Evolutionary conservation across 2,113 vertebrate genomes (phyloP).

Genomic region (Zootoca vivipara): DNA sequence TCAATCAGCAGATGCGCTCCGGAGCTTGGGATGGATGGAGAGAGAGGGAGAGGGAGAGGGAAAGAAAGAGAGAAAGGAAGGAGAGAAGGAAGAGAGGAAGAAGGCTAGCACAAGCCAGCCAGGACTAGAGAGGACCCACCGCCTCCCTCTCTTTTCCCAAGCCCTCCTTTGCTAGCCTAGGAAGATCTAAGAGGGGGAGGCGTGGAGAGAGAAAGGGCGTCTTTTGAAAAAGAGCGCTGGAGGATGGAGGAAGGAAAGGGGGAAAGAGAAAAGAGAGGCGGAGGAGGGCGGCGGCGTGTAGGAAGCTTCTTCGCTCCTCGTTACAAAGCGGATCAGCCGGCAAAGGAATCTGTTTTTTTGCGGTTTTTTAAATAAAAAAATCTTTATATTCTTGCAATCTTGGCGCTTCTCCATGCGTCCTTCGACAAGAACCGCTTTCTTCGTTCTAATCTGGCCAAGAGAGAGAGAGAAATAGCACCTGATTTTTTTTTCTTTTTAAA

Average conservation of each 20-base stretch:
- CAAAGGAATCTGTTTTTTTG: constrained; percentile 8
- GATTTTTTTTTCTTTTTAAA: too few species aligned
- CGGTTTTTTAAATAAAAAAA: too few species aligned
- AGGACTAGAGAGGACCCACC: constrained; percentile 76
- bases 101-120: constrained; percentile 75
- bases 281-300: neutral
- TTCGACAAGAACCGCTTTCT: neutral
- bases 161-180: constrained; percentile 78
- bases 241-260: constrained; percentile 51
- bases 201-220: constrained; percentile 79
- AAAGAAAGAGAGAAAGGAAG: neutral
- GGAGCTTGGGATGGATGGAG: constrained; percentile 88
- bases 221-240: constrained; percentile 71
- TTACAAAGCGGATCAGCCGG: neutral
- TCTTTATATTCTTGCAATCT: neutral
- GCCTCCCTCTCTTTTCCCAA: constrained; percentile 55
- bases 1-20: constrained; percentile 92
- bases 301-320: constrained; percentile 24
- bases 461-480: too few species aligned
- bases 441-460: too few species aligned
- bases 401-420: neutral
- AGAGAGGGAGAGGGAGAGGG: neutral
- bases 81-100: neutral
- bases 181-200: constrained; percentile 84
- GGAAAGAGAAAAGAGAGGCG: constrained; percentile 1